Evolutionary conservation across 2,888 invertebrate genomes (phyloP).

Genomic region (Drosophila borborema): DNA sequence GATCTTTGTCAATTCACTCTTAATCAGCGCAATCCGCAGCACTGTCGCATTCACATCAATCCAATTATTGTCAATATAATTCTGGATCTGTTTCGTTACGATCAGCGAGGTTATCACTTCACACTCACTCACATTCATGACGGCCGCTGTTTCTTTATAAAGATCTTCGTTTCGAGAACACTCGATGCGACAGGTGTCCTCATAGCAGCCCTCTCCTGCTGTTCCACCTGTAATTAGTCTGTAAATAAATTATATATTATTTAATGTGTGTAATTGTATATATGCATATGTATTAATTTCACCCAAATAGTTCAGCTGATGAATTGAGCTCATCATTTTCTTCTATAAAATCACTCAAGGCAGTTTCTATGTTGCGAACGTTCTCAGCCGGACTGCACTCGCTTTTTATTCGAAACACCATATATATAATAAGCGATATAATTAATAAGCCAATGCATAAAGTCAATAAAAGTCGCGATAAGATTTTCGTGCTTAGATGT

Average conservation of each 20-base stretch:
- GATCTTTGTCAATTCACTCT: constrained; percentile 57
- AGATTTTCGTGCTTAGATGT: constrained; percentile 40
- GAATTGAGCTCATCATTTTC: constrained; percentile 3
- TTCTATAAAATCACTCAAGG: neutral
- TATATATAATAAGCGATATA: constrained; percentile 42
- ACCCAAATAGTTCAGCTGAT: constrained; percentile 12
- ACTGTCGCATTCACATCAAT: constrained; percentile 43
- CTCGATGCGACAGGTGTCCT: constrained; percentile 35
- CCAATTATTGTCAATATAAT: constrained; percentile 54
- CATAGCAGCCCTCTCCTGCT: constrained; percentile 28
- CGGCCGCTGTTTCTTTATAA: constrained; percentile 27
- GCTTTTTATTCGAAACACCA: constrained; percentile 37
- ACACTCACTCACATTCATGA: constrained; percentile 38
- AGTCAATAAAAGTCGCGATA: constrained; percentile 62
- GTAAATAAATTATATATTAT: neutral
- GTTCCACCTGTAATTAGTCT: constrained; percentile 17
- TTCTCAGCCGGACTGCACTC: neutral
- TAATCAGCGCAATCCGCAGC: constrained; percentile 57
- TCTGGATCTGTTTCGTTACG: constrained; percentile 20
- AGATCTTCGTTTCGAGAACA: constrained; percentile 34
- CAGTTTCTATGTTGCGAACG: neutral
- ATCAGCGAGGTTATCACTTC: constrained; percentile 31
- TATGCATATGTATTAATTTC: constrained; percentile 2
- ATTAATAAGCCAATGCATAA: constrained; percentile 60
- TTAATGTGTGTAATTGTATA: neutral